These are phyloP conservation scores for Tethea ocularis DNA, from an alignment of 2,888 invertebrate genomes.

Conservation along the genomic window DNA sequence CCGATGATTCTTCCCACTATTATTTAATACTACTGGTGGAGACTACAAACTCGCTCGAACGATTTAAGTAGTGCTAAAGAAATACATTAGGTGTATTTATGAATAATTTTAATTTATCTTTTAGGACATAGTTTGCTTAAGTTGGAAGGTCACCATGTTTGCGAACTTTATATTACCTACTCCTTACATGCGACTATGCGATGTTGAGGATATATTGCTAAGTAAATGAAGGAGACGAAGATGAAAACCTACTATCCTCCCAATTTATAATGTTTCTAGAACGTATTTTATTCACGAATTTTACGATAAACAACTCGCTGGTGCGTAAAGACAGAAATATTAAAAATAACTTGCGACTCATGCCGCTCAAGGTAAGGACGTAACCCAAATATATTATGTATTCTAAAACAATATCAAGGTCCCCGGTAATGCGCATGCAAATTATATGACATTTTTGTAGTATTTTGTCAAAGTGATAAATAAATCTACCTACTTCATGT, in stretches of 20 bases:
- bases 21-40: too few relatives aligned
- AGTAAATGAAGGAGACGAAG: background rate
- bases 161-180: too few relatives aligned
- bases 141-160: background rate
- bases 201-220: background rate
- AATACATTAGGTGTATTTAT: background rate
- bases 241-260: background rate
- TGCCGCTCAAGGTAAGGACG: conserved; percentile 76
- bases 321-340: conserved; percentile 55
- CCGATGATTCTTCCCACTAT: background rate
- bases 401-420: conserved; percentile 76
- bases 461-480: background rate
- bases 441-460: conserved; percentile 11
- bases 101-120: too few relatives aligned
- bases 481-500: background rate
- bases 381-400: conserved; percentile 68
- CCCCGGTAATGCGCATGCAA: conserved; percentile 24
- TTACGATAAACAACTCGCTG: conserved; percentile 42
- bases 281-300: conserved; percentile 30
- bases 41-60: background rate
- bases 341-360: conserved; percentile 76
- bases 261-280: conserved; percentile 8
- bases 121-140: background rate
- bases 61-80: background rate
- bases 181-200: background rate